phyloP scores from a whole-genome alignment of 2,888 invertebrate species.

The Macrostomum cliftonense region DNA sequence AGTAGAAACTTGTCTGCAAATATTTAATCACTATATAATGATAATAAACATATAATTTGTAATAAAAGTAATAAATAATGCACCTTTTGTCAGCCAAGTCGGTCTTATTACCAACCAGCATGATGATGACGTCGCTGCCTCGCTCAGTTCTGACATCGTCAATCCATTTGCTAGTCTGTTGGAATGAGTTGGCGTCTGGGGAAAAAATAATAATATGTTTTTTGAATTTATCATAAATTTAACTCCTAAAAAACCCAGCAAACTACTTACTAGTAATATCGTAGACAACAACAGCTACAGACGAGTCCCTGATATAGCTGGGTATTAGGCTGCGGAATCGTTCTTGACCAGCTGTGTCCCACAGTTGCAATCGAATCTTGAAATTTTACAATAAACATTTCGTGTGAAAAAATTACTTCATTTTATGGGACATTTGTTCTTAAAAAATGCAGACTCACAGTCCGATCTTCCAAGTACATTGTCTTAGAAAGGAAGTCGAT shows the following conservation, averaged over 20 bases:
- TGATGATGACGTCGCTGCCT: constrained; percentile 95
- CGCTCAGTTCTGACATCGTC: constrained; percentile 97
- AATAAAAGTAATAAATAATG: background rate
- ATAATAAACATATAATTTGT: too few species aligned
- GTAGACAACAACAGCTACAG: constrained; percentile 58
- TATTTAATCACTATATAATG: too few species aligned
- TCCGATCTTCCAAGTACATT: constrained; percentile 97
- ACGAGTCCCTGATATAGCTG: constrained; percentile 93
- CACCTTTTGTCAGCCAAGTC: constrained; percentile 47
- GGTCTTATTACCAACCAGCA: constrained; percentile 96
- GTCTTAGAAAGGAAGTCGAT: constrained; percentile 99
- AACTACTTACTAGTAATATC: constrained; percentile 4
- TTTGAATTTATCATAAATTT: too few species aligned
- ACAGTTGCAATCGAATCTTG: constrained; percentile 24
- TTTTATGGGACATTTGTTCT: too few species aligned
- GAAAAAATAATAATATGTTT: too few species aligned
- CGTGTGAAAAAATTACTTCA: too few species aligned
- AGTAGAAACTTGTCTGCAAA: constrained; percentile 55
- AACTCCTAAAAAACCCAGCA: too few species aligned
- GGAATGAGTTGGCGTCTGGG: constrained; percentile 86
- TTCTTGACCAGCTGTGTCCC: constrained; percentile 61
- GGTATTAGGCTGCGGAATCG: constrained; percentile 85
- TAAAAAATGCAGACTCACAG: constrained; percentile 44
- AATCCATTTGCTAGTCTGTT: constrained; percentile 99
- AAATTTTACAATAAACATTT: too few species aligned